phyloP scores from a whole-genome alignment of 2,113 vertebrate species.

The Rafetus swinhoei region DNA sequence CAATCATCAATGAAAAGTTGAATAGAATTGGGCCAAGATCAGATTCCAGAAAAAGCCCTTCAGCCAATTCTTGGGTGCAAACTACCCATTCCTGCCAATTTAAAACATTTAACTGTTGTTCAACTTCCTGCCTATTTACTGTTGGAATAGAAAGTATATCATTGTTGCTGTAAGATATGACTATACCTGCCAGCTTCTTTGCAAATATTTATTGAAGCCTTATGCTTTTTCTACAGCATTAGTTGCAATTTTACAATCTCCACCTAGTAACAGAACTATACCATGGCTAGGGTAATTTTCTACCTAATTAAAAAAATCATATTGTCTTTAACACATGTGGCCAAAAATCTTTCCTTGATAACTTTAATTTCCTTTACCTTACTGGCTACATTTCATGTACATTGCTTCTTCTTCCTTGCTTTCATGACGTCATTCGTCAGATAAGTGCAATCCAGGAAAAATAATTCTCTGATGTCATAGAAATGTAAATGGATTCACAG shows the following conservation, averaged over 20 bases:
- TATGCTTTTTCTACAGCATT: not conserved
- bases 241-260: not conserved
- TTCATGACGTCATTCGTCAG: not conserved
- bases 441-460: not conserved
- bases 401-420: not conserved
- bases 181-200: not conserved
- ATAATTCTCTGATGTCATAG: not conserved
- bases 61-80: not conserved
- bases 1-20: not conserved
- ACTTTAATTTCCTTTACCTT: not conserved
- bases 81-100: not conserved
- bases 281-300: not conserved
- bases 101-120: not conserved
- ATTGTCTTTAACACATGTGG: not conserved
- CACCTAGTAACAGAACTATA: not conserved
- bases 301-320: not conserved
- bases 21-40: not conserved
- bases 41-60: not conserved
- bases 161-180: not conserved
- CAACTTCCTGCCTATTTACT: not conserved
- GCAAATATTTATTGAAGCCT: not conserved
- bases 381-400: not conserved
- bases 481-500: not conserved
- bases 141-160: not conserved
- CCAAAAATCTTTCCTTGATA: not conserved